phyloP scores from a whole-genome alignment of 2,797 vertebrate species.

The Gymnodraco acuticeps region DNA sequence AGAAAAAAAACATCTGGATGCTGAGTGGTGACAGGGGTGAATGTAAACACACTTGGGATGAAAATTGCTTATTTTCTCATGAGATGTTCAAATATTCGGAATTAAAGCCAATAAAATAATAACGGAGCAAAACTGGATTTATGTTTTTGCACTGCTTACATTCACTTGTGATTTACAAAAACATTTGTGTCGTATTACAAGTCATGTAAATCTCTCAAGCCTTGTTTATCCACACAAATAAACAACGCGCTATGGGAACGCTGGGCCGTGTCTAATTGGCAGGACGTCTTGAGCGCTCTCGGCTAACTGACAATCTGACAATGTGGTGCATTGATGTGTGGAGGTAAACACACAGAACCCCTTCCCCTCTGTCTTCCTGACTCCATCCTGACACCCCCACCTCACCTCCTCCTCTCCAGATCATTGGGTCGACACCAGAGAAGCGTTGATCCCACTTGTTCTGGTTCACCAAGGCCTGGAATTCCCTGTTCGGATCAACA shows the following conservation, averaged over 20 bases:
- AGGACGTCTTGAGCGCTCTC: constrained; percentile 42
- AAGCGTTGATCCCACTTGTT: constrained; percentile 78
- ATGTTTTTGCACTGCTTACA: neutral
- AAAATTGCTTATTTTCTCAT: constrained; percentile 17
- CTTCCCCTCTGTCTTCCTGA: constrained; percentile 33
- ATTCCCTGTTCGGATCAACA: constrained; percentile 75
- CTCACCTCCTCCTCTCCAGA: constrained; percentile 42
- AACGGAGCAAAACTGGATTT: neutral
- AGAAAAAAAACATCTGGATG: constrained; percentile 44
- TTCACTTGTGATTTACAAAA: constrained; percentile 1
- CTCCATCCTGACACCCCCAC: constrained; percentile 39
- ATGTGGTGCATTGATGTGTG: constrained; percentile 70
- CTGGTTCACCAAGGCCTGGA: constrained; percentile 80
- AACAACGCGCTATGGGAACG: constrained; percentile 41
- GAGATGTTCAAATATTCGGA: constrained; percentile 23
- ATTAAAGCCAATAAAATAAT: constrained; percentile 14
- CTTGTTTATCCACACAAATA: constrained; percentile 58
- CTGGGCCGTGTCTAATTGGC: constrained; percentile 45
- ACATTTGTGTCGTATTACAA: constrained; percentile 1
- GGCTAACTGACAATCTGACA: constrained; percentile 58
- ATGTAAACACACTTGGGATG: constrained; percentile 44
- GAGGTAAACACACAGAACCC: constrained; percentile 63
- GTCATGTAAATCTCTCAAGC: neutral
- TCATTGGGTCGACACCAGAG: constrained; percentile 45
- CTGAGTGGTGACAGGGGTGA: constrained; percentile 29